Base-by-base conservation (phyloP, 2,888 invertebrate genomes). In the Eledone cirrhosa region DNA sequence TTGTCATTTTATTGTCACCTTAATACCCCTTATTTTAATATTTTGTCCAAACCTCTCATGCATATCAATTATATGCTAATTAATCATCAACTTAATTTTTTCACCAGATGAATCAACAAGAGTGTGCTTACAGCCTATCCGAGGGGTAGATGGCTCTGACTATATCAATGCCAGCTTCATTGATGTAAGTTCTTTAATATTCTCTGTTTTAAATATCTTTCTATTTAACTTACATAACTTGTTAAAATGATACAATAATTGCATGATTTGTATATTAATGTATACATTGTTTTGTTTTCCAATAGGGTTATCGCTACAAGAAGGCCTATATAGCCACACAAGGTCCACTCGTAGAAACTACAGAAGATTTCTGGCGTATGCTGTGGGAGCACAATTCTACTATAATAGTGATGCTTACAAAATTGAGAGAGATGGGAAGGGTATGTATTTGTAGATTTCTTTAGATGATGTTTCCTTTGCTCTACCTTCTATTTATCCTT, bases 301-400 rank as follows among this genome's bases (percentile, higher is more conserved):
- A 41, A 41, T 11, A 91, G 91, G 91, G 91, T 78, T 92, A 92
- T 84, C 85, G 91, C 76, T 91, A 97, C 92, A 93, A 96, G 78
- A 95, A 95, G 82, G 98, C 98, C 1, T 99, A 99, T 90, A 97
- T 99, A 82, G 99, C 98, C 8, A 93, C 98, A n/a, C 99, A 99
- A 91, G 99, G 98, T n/a, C 98, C 99, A 0, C 92, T 99, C 79
- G 88, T 95, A 78, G 97, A 99, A 89, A 99, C 99, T 0, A 96
- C 97, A 0, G 98, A 98, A 87, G 99, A 99, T 91, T 96, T 99
- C 91, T 99, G 99, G 99, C 93, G 99, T 81, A 99, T 99, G 98
- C 93, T 99, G 69, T 99, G 99, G 99, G 99, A 99, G 90, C 98
- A 99, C 91, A 99, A 99, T 91, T 98, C 98, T 1, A 98, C 98